Evolutionary conservation across 2,797 vertebrate species (phyloP).

Genomic region (Otolemur crassicaudatus): DNA sequence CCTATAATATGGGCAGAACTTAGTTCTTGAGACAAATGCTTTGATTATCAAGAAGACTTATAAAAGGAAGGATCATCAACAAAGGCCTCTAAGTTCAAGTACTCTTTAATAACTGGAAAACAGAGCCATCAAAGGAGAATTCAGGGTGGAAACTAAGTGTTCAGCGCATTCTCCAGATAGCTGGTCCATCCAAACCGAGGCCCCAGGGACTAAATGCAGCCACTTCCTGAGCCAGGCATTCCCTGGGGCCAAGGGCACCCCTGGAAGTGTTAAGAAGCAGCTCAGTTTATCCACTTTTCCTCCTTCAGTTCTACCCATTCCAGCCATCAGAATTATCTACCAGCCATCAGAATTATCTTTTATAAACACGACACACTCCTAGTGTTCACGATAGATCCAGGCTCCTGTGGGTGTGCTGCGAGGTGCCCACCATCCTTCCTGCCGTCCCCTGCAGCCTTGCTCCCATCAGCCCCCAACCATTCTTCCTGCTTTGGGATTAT

Average conservation of each 20-base stretch:
- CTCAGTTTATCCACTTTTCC: neutral
- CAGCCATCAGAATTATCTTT: slow-evolving; percentile 13
- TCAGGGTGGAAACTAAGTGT: neutral
- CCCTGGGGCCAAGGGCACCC: neutral
- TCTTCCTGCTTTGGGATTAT: neutral
- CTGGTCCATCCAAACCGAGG: neutral
- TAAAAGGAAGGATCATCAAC: slow-evolving; percentile 29
- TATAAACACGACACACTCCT: neutral
- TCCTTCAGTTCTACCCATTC: neutral
- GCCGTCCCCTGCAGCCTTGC: neutral
- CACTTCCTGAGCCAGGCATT: neutral
- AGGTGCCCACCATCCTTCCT: neutral
- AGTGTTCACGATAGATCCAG: neutral
- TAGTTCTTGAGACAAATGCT: neutral
- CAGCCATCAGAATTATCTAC: neutral
- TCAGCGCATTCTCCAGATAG: neutral
- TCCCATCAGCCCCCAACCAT: neutral
- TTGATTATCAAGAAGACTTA: slow-evolving; percentile 27
- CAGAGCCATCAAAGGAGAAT: neutral
- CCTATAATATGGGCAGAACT: slow-evolving; percentile 7
- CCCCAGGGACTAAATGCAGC: neutral
- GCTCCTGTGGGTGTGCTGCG: too few relatives aligned
- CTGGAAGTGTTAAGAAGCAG: neutral
- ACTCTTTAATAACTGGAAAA: neutral
- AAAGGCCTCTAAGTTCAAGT: neutral